Evolutionary conservation across 1,140 invertebrate species (phyloP).

Genomic region (Microplitis mediator): DNA sequence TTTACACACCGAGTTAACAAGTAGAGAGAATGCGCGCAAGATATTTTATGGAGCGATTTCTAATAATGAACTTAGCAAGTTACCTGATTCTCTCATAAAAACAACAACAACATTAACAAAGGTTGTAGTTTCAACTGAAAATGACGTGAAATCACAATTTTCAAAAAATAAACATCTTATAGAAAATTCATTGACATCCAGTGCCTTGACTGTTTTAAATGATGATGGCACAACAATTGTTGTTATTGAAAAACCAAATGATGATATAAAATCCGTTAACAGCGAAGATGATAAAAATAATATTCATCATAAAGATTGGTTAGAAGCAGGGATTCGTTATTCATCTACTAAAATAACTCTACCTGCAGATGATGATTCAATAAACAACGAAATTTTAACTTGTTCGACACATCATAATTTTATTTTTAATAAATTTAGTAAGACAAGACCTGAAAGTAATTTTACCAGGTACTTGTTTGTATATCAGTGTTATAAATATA

Average conservation of each 20-base stretch:
- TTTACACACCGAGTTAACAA: too few species aligned
- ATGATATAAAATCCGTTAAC: slow-evolving; percentile 37
- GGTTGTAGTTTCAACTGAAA: too few species aligned
- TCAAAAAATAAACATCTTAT: background rate
- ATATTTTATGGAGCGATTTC: too few species aligned
- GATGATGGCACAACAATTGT: slow-evolving; percentile 48
- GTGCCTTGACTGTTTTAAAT: slow-evolving; percentile 20
- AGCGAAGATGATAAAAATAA: slow-evolving; percentile 45
- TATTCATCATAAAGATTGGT: slow-evolving; percentile 57
- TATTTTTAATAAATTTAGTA: background rate
- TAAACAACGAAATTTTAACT: background rate
- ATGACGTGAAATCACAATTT: background rate
- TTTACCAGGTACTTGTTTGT: background rate
- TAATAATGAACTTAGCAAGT: too few species aligned
- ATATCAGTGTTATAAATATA: background rate
- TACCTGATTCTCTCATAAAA: too few species aligned
- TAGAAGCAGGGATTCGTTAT: slow-evolving; percentile 57
- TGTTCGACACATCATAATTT: background rate
- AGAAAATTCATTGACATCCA: background rate
- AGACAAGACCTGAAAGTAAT: background rate
- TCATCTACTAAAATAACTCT: slow-evolving; percentile 58
- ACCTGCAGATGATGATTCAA: slow-evolving; percentile 41
- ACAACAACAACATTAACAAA: too few species aligned
- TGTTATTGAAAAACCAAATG: slow-evolving; percentile 51
- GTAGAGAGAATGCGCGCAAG: too few species aligned